A percentile compares a stretch with the other conserved stretches of the same genome.
phyloP scores from a whole-genome alignment of 1,140 invertebrate genomes.

The Choristoneura fumiferana region DNA sequence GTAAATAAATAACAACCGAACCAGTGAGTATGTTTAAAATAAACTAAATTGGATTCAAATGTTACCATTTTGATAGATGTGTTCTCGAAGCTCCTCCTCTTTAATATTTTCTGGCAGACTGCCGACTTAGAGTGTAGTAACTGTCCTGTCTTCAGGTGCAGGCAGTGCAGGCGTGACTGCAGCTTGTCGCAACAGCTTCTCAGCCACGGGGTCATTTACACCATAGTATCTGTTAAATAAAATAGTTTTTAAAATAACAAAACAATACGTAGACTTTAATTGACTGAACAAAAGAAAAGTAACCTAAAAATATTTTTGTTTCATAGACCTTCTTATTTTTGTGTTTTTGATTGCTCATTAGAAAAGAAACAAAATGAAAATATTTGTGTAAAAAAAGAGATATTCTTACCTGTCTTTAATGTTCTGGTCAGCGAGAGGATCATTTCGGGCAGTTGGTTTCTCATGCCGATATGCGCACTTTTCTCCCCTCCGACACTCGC shows the following conservation, averaged over 20 bases:
- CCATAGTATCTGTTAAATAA: conserved; percentile 94
- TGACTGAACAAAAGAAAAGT: too few relatives aligned
- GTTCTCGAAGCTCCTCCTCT: conserved; percentile 88
- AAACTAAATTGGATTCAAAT: conserved; percentile 23
- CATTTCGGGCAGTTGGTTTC: conserved; percentile 99
- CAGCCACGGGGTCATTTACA: conserved; percentile 98
- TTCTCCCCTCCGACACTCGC: conserved; percentile 98
- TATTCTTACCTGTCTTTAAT: conserved; percentile 93
- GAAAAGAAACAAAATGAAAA: too few relatives aligned
- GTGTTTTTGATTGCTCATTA: too few relatives aligned
- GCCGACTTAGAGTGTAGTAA: conserved; percentile 97
- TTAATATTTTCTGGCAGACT: conserved; percentile 96
- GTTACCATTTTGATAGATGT: conserved; percentile 99
- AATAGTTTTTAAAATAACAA: conserved; percentile 11
- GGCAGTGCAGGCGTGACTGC: conserved; percentile 96
- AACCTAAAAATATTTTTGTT: too few relatives aligned
- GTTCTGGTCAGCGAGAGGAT: conserved; percentile 99
- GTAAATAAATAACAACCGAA: too few relatives aligned
- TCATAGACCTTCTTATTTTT: too few relatives aligned
- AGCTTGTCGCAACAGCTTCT: conserved; percentile 96
- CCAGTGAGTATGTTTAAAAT: too few relatives aligned
- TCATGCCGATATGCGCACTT: conserved; percentile 99
- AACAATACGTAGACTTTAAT: too few relatives aligned
- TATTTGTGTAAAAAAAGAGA: too few relatives aligned
- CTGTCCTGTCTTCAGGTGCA: conserved; percentile 96